Conservation (phyloP, 2,888 invertebrate genomes). For the Scaptomyza caliginosa region DNA sequence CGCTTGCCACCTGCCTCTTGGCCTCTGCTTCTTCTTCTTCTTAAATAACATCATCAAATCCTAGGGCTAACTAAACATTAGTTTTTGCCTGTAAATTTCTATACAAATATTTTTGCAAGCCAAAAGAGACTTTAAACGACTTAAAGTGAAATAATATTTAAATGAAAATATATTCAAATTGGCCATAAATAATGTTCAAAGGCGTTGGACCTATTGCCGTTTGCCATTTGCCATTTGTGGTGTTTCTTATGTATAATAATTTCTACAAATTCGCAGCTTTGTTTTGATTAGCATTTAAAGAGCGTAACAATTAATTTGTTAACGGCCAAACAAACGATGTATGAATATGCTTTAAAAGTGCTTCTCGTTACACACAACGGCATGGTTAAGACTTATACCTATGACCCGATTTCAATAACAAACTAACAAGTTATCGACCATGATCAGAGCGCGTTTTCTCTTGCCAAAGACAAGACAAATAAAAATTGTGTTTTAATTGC, state of each 20-base stretch:
- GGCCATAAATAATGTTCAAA: slow-evolving; percentile 76
- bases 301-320: slow-evolving; percentile 73
- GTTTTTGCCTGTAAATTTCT: slow-evolving; percentile 54
- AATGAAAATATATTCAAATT: slow-evolving; percentile 75
- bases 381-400: neutral
- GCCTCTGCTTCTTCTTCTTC: neutral
- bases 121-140: slow-evolving; percentile 15
- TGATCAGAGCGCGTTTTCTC: slow-evolving; percentile 29
- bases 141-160: slow-evolving; percentile 69
- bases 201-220: slow-evolving; percentile 59
- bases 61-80: slow-evolving; percentile 3
- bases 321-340: slow-evolving; percentile 28
- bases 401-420: neutral
- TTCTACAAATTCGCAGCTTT: slow-evolving; percentile 11
- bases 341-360: slow-evolving; percentile 9
- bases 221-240: slow-evolving; percentile 36
- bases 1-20: slow-evolving; percentile 1
- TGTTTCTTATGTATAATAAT: neutral
- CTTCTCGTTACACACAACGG: no score
- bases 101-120: slow-evolving; percentile 49
- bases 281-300: slow-evolving; percentile 74
- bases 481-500: slow-evolving; percentile 21
- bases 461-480: slow-evolving; percentile 5
- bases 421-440: slow-evolving; percentile 24
- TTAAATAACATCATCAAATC: slow-evolving; percentile 10